These are phyloP conservation scores for Hylaeus volcanicus DNA, from an alignment of 1,140 invertebrate genomes.

Conservation along the genomic window DNA sequence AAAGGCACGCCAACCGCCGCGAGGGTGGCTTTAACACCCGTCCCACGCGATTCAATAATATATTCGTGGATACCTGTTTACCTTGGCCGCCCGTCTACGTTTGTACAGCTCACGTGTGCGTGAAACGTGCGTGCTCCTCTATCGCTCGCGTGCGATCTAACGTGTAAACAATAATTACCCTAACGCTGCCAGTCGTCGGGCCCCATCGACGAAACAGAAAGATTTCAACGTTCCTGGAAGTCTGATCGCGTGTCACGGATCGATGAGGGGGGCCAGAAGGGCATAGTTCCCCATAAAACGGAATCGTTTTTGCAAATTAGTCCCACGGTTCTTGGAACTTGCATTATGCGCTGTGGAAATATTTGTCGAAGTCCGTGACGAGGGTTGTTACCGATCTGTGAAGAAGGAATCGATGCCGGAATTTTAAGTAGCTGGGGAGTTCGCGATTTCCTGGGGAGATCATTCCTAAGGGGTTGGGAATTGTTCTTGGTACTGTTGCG, in stretches of 20 bases:
- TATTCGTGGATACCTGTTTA: conserved; percentile 32
- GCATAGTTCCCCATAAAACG: neutral
- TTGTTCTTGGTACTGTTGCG: no score
- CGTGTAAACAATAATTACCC: conserved; percentile 46
- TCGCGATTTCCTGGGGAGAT: no score
- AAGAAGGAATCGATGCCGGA: neutral
- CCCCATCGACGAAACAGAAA: neutral
- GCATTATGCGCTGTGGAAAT: neutral
- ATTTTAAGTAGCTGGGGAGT: no score
- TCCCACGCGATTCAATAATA: conserved; percentile 32
- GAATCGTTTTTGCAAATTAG: conserved; percentile 1
- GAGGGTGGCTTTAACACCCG: conserved; percentile 17
- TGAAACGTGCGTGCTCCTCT: conserved; percentile 26
- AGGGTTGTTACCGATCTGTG: neutral
- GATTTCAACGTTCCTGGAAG: conserved; percentile 16
- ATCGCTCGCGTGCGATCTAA: conserved; percentile 43
- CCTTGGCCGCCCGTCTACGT: conserved; percentile 21
- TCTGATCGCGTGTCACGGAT: conserved; percentile 9
- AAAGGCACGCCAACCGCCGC: conserved; percentile 9
- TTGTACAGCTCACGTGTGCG: conserved; percentile 31
- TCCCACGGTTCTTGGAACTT: neutral
- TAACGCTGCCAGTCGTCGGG: no score
- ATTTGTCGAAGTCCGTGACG: neutral
- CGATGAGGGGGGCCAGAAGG: neutral
- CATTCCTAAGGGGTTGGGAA: no score